Conservation (phyloP, 2,113 vertebrate genomes). For the Tamias sibiricus region DNA sequence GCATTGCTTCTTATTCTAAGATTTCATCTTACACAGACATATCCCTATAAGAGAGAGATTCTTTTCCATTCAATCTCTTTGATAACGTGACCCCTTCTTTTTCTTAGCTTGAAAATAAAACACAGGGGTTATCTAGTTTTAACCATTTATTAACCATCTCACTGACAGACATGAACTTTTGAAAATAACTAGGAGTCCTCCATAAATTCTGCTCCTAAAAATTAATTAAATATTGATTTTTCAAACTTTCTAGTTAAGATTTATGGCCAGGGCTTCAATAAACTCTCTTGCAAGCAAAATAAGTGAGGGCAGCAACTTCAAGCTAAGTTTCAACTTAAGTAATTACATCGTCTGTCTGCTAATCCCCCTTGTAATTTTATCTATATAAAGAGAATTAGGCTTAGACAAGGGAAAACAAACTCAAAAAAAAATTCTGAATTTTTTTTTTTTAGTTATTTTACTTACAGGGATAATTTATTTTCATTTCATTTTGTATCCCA, state of each 20-base stretch:
- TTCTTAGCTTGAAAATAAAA: slow-evolving; percentile 45
- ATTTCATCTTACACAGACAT: slow-evolving; percentile 38
- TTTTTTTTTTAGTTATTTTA: slow-evolving; percentile 55
- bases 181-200: slow-evolving; percentile 50
- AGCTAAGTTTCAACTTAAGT: slow-evolving; percentile 1
- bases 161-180: slow-evolving; percentile 36
- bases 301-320: not conserved
- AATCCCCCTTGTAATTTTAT: slow-evolving; percentile 59
- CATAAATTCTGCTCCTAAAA: slow-evolving; percentile 66
- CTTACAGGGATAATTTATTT: slow-evolving; percentile 38
- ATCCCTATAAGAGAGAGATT: not conserved
- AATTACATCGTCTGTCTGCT: slow-evolving; percentile 38
- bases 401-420: slow-evolving; percentile 44
- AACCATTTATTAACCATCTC: slow-evolving; percentile 57
- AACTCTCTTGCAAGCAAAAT: slow-evolving; percentile 64
- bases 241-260: slow-evolving; percentile 66
- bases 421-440: slow-evolving; percentile 41
- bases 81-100: not conserved
- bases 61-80: slow-evolving; percentile 3
- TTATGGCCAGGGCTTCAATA: slow-evolving; percentile 58
- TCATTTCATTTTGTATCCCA: slow-evolving; percentile 46
- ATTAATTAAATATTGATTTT: slow-evolving; percentile 79
- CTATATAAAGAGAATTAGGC: slow-evolving; percentile 25
- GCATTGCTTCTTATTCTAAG: slow-evolving; percentile 41
- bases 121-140: not conserved